Conservation (phyloP, 1,140 invertebrate genomes). For the Orchestia grillus region DNA sequence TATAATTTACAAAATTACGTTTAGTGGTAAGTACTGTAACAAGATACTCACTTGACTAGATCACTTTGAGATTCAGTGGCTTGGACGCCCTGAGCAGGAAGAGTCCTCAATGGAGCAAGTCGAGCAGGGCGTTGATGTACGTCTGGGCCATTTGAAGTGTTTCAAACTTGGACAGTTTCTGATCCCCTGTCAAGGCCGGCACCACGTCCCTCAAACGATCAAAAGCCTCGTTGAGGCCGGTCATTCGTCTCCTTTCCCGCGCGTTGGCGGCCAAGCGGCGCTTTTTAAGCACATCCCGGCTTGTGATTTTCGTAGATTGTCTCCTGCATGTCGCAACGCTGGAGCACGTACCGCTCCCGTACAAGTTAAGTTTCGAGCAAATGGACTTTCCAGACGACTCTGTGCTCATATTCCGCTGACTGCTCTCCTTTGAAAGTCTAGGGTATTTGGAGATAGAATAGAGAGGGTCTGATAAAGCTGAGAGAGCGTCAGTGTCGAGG, state of each 20-base stretch:
- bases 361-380: not conserved
- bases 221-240: conserved; percentile 85
- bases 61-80: not conserved
- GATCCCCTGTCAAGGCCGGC: conserved; percentile 81
- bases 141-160: conserved; percentile 90
- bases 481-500: not conserved
- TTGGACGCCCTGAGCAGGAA: not conserved
- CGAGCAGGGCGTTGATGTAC: conserved; percentile 86
- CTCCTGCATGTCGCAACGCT: not conserved
- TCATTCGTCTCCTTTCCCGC: conserved; percentile 83
- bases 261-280: conserved; percentile 83
- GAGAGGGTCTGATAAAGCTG: not conserved
- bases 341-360: not conserved
- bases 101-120: conserved; percentile 75
- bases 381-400: not conserved
- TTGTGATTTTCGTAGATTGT: not conserved
- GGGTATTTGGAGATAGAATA: not conserved
- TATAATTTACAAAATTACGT: too few species aligned
- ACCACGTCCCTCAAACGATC: conserved; percentile 86
- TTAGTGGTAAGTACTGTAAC: not conserved
- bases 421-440: not conserved
- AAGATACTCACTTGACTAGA: conserved; percentile 70
- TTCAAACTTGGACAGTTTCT: conserved; percentile 88
- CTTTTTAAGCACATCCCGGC: conserved; percentile 70
- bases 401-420: not conserved